Evolutionary conservation across 64 coral and sea anemone species (phyloP).

Genomic region (Actinia tenebrosa): DNA sequence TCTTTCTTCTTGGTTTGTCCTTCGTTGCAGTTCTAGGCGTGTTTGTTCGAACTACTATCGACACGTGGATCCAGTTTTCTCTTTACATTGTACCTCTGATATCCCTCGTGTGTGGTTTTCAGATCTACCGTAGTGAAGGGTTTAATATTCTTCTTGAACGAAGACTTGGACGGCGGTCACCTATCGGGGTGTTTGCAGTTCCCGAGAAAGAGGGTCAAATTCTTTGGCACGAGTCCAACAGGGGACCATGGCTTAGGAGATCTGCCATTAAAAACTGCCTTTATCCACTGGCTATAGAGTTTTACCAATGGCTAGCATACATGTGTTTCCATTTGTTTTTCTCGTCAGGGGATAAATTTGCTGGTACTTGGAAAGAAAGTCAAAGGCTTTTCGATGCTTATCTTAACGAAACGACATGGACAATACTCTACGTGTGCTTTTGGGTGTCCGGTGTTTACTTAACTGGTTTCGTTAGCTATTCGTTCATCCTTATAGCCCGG

Average conservation of each 20-base stretch:
- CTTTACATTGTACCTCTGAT: conserved; percentile 83
- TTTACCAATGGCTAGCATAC: conserved; percentile 90
- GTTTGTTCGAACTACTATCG: conserved; percentile 87
- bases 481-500: conserved; percentile 75
- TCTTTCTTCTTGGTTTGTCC: conserved; percentile 41
- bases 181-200: conserved; percentile 17
- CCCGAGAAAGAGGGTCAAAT: conserved; percentile 43
- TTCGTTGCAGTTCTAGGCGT: conserved; percentile 84
- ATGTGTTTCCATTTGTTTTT: conserved; percentile 44
- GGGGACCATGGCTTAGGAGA: conserved; percentile 44
- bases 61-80: conserved; percentile 95
- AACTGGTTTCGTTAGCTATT: conserved; percentile 84
- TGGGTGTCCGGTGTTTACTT: conserved; percentile 86
- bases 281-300: conserved; percentile 67
- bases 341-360: conserved; percentile 44
- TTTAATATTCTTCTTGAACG: conserved; percentile 65
- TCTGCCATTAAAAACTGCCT: conserved; percentile 85
- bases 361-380: conserved; percentile 54
- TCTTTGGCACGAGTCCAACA: conserved; percentile 60
- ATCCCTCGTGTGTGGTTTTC: conserved; percentile 59
- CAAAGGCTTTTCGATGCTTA: conserved; percentile 14
- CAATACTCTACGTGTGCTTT: conserved; percentile 63
- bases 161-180: conserved; percentile 35
- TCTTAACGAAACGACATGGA: conserved; percentile 40
- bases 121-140: conserved; percentile 52